Conservation (phyloP, 2,113 vertebrate genomes). For the Gracilinanus agilis region DNA sequence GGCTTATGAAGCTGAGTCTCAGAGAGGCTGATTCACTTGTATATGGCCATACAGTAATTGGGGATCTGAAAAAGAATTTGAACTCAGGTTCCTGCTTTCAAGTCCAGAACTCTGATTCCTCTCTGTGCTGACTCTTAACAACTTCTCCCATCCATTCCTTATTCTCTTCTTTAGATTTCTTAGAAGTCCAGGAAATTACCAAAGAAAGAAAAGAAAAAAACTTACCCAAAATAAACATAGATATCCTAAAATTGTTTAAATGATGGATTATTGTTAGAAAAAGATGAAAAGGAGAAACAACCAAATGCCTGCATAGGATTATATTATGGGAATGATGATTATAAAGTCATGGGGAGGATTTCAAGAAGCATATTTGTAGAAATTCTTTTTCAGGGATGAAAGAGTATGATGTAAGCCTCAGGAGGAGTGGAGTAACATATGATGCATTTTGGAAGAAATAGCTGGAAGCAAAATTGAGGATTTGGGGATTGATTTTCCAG, state of each 20-base stretch:
- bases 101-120: background rate
- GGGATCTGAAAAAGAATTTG: background rate
- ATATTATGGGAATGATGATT: slow-evolving; percentile 62
- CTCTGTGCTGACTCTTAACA: background rate
- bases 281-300: slow-evolving; percentile 69
- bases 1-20: background rate
- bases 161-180: background rate
- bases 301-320: slow-evolving; percentile 46
- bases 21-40: background rate
- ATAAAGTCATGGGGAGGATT: slow-evolving; percentile 62
- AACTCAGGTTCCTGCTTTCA: background rate
- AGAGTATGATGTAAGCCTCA: slow-evolving; percentile 74
- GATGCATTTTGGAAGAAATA: slow-evolving; percentile 76
- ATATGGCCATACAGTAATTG: background rate
- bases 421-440: slow-evolving; percentile 66
- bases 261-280: slow-evolving; percentile 57
- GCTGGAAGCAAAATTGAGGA: slow-evolving; percentile 75
- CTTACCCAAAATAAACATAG: slow-evolving; percentile 51
- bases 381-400: slow-evolving; percentile 73
- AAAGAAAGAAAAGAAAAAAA: slow-evolving; percentile 43
- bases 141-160: background rate
- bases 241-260: slow-evolving; percentile 59
- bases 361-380: slow-evolving; percentile 66
- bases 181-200: slow-evolving; percentile 45
- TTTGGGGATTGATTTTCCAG: slow-evolving; percentile 63